Evolutionary conservation across 2,113 vertebrate genomes (phyloP).

Genomic region (Tetrax tetrax): DNA sequence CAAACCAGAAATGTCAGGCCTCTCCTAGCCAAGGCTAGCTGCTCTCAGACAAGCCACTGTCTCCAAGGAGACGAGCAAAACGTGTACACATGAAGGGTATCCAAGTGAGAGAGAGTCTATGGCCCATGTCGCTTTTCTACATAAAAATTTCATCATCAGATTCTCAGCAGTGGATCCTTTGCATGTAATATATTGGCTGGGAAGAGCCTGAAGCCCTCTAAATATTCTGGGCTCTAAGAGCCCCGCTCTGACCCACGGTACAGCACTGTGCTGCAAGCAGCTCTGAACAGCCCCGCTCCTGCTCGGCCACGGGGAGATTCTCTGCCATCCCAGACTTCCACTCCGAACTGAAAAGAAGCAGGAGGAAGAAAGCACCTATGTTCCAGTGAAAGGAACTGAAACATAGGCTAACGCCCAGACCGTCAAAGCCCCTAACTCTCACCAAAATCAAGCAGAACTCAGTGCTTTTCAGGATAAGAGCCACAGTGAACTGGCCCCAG

Average conservation of each 20-base stretch:
- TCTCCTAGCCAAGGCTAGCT: constrained; percentile 57
- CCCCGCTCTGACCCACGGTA: neutral
- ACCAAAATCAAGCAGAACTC: neutral
- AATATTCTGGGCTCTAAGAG: neutral
- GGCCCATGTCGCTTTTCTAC: neutral
- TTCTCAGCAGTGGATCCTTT: neutral
- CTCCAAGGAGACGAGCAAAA: constrained; percentile 63
- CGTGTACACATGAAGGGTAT: constrained; percentile 41
- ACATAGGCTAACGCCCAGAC: neutral
- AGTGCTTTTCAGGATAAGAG: neutral
- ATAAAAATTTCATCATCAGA: constrained; percentile 5
- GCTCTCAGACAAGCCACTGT: constrained; percentile 53
- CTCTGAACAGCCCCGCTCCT: neutral
- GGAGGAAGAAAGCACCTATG: neutral
- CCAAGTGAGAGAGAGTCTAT: constrained; percentile 36
- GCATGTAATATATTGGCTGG: neutral
- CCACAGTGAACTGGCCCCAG: neutral
- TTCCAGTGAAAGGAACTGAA: neutral
- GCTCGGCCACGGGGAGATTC: fast-evolving
- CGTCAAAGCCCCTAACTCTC: neutral
- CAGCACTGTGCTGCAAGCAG: fast-evolving
- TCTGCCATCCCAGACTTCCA: neutral
- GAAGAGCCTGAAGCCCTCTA: neutral
- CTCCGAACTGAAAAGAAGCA: neutral
- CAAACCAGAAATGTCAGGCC: constrained; percentile 52